A percentile compares a stretch with the other conserved stretches of the same genome.
Evolutionary conservation across 2,797 vertebrate species (phyloP).

Genomic region (Neopelma chrysocephalum): DNA sequence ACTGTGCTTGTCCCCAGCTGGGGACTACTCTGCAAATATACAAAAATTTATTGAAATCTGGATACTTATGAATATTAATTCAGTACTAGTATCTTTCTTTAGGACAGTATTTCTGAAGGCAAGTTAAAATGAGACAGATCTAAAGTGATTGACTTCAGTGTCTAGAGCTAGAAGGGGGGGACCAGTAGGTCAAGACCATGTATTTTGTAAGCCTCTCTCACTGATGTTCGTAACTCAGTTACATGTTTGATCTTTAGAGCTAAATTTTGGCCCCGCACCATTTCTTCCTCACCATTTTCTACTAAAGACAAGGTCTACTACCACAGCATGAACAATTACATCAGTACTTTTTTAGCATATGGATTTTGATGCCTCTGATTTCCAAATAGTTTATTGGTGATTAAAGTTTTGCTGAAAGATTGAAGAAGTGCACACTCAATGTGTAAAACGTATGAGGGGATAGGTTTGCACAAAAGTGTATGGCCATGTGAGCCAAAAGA

Average conservation of each 20-base stretch:
- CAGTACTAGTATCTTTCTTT: background rate
- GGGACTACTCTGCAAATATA: background rate
- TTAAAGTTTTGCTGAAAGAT: background rate
- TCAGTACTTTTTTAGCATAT: background rate
- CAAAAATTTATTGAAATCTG: background rate
- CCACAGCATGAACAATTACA: background rate
- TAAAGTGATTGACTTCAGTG: background rate
- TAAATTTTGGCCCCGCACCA: background rate
- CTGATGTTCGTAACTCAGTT: background rate
- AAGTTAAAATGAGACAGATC: background rate
- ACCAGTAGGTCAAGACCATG: background rate
- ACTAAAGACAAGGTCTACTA: background rate
- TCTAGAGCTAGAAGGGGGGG: background rate
- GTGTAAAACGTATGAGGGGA: fast-evolving
- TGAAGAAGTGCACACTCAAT: background rate
- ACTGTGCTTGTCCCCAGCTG: background rate
- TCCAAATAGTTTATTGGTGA: background rate
- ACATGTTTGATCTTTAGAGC: background rate
- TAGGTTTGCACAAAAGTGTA: background rate
- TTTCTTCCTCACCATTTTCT: background rate
- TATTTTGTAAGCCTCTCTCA: background rate
- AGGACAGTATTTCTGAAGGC: background rate
- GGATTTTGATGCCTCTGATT: background rate
- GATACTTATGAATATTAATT: background rate
- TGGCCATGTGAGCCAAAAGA: background rate